phyloP scores from a whole-genome alignment of 2,113 vertebrate genomes.

The human region GRCh38 chr1:220059001-220059500 shows the following conservation, averaged over 20 bases:
- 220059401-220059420: no score
- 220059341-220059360: background rate
- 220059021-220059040: background rate
- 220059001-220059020: background rate
- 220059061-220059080: background rate
- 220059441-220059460: background rate
- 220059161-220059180: background rate
- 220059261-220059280: no score
- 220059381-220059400: background rate
- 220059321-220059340: no score
- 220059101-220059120: background rate
- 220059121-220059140: background rate
- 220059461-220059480: background rate
- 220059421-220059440: background rate
- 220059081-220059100: background rate
- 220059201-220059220: background rate
- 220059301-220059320: no score
- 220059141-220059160: constrained; percentile 36
- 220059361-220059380: no score
- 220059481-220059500: background rate
- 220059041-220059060: background rate
- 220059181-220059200: background rate
- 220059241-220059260: no score
- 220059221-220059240: background rate
- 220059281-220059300: no score